Evolutionary conservation across 1,140 invertebrate genomes (phyloP).

Genomic region (Drosophila eugracilis): DNA sequence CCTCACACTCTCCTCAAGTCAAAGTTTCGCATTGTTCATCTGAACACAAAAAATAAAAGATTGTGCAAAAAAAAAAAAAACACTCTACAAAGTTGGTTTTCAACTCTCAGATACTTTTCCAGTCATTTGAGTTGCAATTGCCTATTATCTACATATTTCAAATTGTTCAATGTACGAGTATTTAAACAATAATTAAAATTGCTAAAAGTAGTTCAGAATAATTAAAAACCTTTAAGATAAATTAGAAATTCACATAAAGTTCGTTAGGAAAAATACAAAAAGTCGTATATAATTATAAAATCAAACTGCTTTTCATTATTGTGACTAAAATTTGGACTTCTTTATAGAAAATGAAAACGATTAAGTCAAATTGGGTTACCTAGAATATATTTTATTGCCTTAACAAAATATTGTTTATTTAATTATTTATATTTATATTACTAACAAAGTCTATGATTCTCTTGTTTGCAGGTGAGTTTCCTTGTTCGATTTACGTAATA

Average conservation of each 20-base stretch:
- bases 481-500: not conserved
- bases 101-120: conserved; percentile 11
- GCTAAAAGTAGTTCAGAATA: too few species aligned
- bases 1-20: conserved; percentile 12
- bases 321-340: too few species aligned
- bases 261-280: too few species aligned
- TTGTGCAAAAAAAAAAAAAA: not conserved
- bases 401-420: too few species aligned
- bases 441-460: conserved; percentile 1
- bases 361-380: too few species aligned
- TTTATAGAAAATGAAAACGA: too few species aligned
- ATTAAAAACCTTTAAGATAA: too few species aligned
- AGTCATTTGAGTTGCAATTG: conserved; percentile 1
- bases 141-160: not conserved
- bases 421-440: not conserved
- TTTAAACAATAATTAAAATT: not conserved
- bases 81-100: conserved; percentile 1
- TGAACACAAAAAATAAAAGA: conserved; percentile 1
- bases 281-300: too few species aligned
- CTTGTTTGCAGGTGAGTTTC: conserved; percentile 64
- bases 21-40: conserved; percentile 19
- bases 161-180: not conserved
- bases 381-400: too few species aligned
- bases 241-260: too few species aligned
- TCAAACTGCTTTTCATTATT: too few species aligned